Percentiles rank a stretch among this genome's conserved stretches.
phyloP scores from a whole-genome alignment of 2,888 invertebrate species.

The Hetaerina titia region DNA sequence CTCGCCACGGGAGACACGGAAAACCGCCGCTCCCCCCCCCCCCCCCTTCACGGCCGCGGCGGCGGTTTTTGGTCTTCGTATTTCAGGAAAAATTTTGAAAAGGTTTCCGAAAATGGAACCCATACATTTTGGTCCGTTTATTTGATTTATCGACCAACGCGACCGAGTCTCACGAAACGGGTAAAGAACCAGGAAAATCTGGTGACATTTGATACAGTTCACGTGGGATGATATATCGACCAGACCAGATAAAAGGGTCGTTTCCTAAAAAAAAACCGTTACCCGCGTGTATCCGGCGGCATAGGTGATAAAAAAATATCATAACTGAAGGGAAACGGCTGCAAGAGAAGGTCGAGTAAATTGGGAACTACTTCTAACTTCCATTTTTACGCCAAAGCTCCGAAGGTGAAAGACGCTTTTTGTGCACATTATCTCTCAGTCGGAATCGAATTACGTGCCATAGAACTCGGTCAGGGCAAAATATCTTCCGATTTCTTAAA shows the following conservation, averaged over 20 bases:
- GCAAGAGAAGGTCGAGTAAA: background rate
- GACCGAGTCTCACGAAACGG: background rate
- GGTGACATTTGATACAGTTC: constrained; percentile 47
- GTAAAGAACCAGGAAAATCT: constrained; percentile 10
- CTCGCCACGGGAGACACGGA: background rate
- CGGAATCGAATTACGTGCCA: background rate
- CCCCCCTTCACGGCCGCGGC: no score
- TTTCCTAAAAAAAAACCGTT: constrained; percentile 8
- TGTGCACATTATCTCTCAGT: background rate
- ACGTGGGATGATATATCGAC: constrained; percentile 15
- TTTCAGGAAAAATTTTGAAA: background rate
- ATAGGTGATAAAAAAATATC: background rate
- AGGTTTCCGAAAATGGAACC: constrained; percentile 32
- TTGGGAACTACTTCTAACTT: background rate
- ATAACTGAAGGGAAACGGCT: background rate
- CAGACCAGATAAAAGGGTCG: background rate
- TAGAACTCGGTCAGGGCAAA: background rate
- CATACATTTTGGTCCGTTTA: background rate
- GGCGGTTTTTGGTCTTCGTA: background rate
- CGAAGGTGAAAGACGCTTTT: background rate
- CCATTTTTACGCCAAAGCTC: background rate
- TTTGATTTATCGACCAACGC: background rate
- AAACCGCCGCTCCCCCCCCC: background rate
- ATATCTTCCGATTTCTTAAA: background rate
- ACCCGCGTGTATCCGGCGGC: background rate